Percentiles rank a stretch among this genome's conserved stretches.
Evolutionary conservation across 2,797 vertebrate species (phyloP).

Genomic region (Macroramphosus scolopax): DNA sequence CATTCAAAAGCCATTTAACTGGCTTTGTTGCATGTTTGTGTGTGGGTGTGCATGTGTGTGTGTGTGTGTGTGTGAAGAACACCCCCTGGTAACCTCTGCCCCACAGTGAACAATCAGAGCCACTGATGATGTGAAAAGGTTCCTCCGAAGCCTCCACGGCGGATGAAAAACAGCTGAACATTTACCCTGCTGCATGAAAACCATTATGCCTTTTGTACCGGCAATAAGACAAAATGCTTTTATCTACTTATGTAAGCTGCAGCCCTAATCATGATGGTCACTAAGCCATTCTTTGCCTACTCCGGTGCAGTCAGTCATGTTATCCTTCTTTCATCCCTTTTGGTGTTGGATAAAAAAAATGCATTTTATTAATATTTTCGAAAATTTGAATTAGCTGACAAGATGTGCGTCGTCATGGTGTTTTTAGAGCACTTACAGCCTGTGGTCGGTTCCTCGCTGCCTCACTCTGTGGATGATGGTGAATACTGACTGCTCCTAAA

Average conservation of each 20-base stretch:
- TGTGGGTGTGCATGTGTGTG: slow-evolving; percentile 20
- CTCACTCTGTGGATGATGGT: slow-evolving; percentile 27
- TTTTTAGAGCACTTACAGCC: slow-evolving; percentile 7
- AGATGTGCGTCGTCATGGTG: slow-evolving; percentile 1
- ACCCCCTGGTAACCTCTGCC: slow-evolving; percentile 26
- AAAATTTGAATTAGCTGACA: slow-evolving; percentile 15
- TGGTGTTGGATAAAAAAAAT: slow-evolving; percentile 4
- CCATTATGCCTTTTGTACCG: slow-evolving; percentile 24
- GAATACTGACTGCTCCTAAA: slow-evolving; percentile 39
- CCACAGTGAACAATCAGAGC: slow-evolving; percentile 40
- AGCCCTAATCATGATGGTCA: slow-evolving; percentile 11
- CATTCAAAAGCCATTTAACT: slow-evolving; percentile 58
- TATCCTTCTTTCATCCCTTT: slow-evolving; percentile 15
- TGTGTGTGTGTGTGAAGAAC: slow-evolving; percentile 13
- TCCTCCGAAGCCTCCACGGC: slow-evolving; percentile 24
- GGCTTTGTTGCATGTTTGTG: slow-evolving; percentile 42
- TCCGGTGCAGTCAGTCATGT: slow-evolving; percentile 10
- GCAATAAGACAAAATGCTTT: slow-evolving; percentile 26
- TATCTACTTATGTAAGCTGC: slow-evolving; percentile 22
- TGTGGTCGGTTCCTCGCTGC: slow-evolving; percentile 24
- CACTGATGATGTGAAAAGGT: slow-evolving; percentile 49
- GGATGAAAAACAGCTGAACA: slow-evolving; percentile 29
- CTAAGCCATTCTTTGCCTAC: slow-evolving; percentile 4
- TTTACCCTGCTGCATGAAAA: slow-evolving; percentile 25
- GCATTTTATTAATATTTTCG: slow-evolving; percentile 10